phyloP scores from a whole-genome alignment of 1,140 invertebrate species.

The Leptinotarsa undecemlineata region DNA sequence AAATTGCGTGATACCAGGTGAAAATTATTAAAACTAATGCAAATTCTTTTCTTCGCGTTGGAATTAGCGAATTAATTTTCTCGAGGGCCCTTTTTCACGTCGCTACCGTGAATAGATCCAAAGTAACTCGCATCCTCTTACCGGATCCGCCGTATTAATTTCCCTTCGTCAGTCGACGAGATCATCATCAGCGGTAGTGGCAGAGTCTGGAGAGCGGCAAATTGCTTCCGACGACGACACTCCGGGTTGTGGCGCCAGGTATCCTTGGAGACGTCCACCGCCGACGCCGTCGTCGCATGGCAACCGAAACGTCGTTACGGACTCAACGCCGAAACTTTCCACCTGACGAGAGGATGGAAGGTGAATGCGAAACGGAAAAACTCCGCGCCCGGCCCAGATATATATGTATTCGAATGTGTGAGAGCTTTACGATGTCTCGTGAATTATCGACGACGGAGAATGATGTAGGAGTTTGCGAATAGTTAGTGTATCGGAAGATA shows the following conservation, averaged over 20 bases:
- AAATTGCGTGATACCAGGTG: no score
- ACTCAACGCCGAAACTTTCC: conserved; percentile 29
- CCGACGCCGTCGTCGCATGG: conserved; percentile 50
- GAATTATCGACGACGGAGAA: conserved; percentile 17
- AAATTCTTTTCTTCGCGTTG: no score
- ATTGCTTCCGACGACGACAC: conserved; percentile 35
- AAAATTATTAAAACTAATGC: no score
- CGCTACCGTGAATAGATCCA: no score
- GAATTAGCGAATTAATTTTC: no score
- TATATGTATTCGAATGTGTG: conserved; percentile 4
- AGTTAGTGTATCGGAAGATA: neutral
- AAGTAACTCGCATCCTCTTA: neutral
- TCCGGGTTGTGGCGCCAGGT: conserved; percentile 49
- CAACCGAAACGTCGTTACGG: conserved; percentile 49
- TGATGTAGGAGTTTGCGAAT: conserved; percentile 13
- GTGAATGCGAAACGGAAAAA: conserved; percentile 2
- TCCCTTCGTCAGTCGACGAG: neutral
- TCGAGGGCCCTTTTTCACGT: no score
- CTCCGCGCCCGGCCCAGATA: no score
- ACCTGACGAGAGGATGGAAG: conserved; percentile 26
- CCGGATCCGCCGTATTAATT: conserved; percentile 13
- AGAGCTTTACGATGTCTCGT: conserved; percentile 20
- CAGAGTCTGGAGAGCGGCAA: conserved; percentile 8
- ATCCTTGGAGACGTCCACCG: conserved; percentile 56
- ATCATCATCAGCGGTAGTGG: conserved; percentile 3